phyloP scores from a whole-genome alignment of 37 sponge, comb jelly and placozoan genomes.

The Spongia lamella region DNA sequence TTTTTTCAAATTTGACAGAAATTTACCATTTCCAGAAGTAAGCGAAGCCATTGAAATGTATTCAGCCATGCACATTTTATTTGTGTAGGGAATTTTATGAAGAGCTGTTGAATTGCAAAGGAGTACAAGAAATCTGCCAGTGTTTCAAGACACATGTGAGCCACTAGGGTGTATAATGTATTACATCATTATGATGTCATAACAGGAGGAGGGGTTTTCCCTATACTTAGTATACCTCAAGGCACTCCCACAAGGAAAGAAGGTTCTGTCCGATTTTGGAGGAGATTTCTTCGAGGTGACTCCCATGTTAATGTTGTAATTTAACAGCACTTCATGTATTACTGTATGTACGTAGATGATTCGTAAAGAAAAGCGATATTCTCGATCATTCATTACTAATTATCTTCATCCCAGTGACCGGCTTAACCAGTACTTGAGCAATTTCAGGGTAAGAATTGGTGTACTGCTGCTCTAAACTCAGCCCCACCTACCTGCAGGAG shows the following conservation, averaged over 20 bases:
- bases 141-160: constrained; percentile 3
- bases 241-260: neutral
- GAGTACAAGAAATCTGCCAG: neutral
- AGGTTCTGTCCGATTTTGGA: constrained; percentile 44
- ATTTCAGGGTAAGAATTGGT: no score
- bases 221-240: no score
- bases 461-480: no score
- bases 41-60: neutral
- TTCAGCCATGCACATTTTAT: neutral
- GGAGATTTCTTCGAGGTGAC: constrained; percentile 55
- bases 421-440: no score
- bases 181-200: neutral
- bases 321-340: no score
- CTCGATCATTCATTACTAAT: no score
- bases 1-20: constrained; percentile 47
- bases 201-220: no score
- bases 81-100: neutral
- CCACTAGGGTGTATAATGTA: neutral
- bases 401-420: no score
- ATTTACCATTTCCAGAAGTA: constrained; percentile 56
- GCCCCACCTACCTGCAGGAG: constrained; percentile 14
- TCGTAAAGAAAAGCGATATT: no score
- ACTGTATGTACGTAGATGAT: no score
- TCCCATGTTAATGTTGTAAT: no score
- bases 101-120: neutral